Percentiles rank a stretch among this genome's conserved stretches.
These are phyloP conservation scores for Andrena trimmerana DNA, from an alignment of 2,888 invertebrate species.

Conservation along the genomic window DNA sequence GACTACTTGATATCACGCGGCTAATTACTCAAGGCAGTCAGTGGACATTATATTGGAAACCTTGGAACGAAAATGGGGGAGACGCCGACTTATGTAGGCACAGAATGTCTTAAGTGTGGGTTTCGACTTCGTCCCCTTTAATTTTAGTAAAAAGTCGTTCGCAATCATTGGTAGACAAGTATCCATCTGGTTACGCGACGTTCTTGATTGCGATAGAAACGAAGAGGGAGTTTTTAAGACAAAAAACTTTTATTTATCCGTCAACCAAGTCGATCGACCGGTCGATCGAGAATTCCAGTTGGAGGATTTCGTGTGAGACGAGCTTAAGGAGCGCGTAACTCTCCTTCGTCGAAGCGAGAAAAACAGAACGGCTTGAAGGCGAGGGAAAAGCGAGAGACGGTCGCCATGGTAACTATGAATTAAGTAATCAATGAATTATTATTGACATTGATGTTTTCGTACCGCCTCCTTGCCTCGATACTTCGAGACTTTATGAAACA, in stretches of 20 bases:
- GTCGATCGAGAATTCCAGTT: constrained; percentile 1
- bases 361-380: constrained; percentile 80
- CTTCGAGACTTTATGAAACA: constrained; percentile 80
- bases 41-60: too few relatives aligned
- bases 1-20: not conserved
- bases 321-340: constrained; percentile 70
- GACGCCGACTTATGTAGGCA: not conserved
- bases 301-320: constrained; percentile 59
- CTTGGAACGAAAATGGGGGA: not conserved
- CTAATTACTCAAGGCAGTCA: too few relatives aligned
- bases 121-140: too few relatives aligned
- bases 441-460: constrained; percentile 85
- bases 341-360: constrained; percentile 79
- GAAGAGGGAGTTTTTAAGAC: not conserved
- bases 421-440: constrained; percentile 85
- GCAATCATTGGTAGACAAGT: too few relatives aligned
- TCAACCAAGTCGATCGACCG: not conserved
- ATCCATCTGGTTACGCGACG: not conserved
- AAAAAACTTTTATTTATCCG: not conserved
- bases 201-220: not conserved
- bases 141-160: too few relatives aligned
- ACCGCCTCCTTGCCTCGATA: constrained; percentile 71
- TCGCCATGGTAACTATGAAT: constrained; percentile 84
- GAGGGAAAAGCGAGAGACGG: constrained; percentile 79
- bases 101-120: too few relatives aligned